Evolutionary conservation across 2,888 invertebrate species (phyloP), one percentile per base, ranked within the genome.

Genomic region (Serrognathus titanus): DNA sequence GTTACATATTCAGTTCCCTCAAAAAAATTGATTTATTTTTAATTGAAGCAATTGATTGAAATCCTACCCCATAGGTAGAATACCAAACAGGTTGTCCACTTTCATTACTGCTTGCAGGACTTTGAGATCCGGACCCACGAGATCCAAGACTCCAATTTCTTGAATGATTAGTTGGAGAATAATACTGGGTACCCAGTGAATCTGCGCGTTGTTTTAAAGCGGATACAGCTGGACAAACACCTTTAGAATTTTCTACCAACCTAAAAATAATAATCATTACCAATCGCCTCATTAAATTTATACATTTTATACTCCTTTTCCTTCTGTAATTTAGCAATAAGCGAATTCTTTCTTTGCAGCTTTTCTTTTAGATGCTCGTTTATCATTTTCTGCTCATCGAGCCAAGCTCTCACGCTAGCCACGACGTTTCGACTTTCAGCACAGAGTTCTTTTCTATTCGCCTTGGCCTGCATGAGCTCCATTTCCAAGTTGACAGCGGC

Each of bases 301-400:
- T 6, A 31, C 24, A 31, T 1, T 6, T 31, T 7, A 6, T 31
- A 31, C 24, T 31, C 24, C 24, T 67, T 68, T 57, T 71, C 69
- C 20, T 66, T 61, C 51, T 68, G 69, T 45, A 73, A 64, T 58
- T 66, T 69, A 10, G 65, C 57, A 51, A 75, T 74, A 5, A 67
- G 62, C 16, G 64, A 55, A 53, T 68, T 67, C 58, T 75, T 71
- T 48, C 69, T 66, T 51, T 65, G 39, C 40, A 69, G 49, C 37
- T 65, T 64, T 36, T 63, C 57, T 49, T 58, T 62, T 36, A 70
- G 53, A 40, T 70, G 63, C 11, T 68, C 62, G 61, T 76, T 76
- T 31, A 77, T 75, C 55, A 65, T 67, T 54, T 69, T 69, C 62
- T 78, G 78, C 58, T 78, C 76, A 47, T 71, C 65, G 53, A 78